phyloP scores from a whole-genome alignment of 2,797 vertebrate species.

The Silurus aristotelis region DNA sequence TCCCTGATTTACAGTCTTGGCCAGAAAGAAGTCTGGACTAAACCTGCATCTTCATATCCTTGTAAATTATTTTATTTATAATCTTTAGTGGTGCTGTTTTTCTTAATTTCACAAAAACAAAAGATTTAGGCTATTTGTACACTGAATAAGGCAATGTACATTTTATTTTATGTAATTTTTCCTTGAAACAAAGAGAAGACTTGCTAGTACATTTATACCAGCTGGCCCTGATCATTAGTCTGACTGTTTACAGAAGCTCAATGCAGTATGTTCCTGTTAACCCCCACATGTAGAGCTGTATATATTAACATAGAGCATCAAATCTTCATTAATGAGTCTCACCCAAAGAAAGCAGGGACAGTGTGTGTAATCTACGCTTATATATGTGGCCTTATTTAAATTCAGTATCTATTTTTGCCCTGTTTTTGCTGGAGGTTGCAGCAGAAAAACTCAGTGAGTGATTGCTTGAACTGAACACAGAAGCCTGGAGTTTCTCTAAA shows the following conservation, averaged over 20 bases:
- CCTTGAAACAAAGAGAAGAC: neutral
- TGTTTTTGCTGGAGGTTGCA: neutral
- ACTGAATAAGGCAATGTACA: neutral
- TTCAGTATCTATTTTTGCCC: neutral
- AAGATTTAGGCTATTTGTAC: neutral
- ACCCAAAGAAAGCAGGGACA: neutral
- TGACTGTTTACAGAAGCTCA: conserved; percentile 13
- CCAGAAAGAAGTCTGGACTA: neutral
- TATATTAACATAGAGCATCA: neutral
- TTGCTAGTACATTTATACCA: conserved; percentile 3
- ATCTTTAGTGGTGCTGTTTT: neutral
- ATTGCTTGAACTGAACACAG: neutral
- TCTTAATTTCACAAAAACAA: neutral
- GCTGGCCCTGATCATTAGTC: neutral
- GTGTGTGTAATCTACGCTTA: neutral
- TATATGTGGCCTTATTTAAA: neutral
- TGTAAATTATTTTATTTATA: neutral
- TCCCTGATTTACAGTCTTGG: neutral
- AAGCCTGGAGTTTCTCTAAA: conserved; percentile 13
- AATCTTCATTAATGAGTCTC: neutral
- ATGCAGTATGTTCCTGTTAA: neutral
- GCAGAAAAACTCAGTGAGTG: neutral
- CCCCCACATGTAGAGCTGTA: neutral
- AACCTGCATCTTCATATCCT: neutral
- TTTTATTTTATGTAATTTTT: neutral